Conservation (phyloP, 2,113 vertebrate species). For the Scopus umbretta region DNA sequence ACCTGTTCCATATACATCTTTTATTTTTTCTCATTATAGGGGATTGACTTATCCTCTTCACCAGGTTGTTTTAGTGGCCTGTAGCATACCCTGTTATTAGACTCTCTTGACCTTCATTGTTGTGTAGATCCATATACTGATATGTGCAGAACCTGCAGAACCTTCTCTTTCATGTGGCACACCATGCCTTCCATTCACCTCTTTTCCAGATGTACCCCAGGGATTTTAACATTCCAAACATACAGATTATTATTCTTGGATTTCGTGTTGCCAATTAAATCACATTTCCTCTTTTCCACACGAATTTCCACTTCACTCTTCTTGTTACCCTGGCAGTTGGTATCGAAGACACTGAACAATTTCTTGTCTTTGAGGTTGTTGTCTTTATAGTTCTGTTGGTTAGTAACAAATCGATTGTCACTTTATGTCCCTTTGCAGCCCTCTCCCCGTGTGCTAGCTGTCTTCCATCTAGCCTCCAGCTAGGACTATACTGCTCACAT, state of each 20-base stretch:
- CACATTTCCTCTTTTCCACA: background rate
- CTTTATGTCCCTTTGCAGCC: background rate
- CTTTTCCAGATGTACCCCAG: background rate
- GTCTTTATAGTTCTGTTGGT: background rate
- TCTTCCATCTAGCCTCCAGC: background rate
- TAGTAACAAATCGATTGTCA: background rate
- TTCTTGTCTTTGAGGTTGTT: background rate
- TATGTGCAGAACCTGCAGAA: background rate
- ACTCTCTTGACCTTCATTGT: background rate
- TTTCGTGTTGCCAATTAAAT: background rate
- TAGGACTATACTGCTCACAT: background rate
- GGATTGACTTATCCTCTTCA: background rate
- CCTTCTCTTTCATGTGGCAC: background rate
- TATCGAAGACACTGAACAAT: background rate
- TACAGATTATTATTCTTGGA: background rate
- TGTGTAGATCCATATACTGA: fast-evolving
- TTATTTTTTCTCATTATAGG: background rate
- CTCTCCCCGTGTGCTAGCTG: background rate
- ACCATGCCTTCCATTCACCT: background rate
- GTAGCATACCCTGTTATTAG: background rate
- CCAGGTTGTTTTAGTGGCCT: background rate
- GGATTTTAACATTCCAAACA: background rate
- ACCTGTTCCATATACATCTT: background rate
- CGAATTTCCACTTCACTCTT: background rate
- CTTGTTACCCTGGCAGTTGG: background rate